Evolutionary conservation across 1,140 invertebrate genomes (phyloP), one percentile per base, ranked within the genome.

Genomic region (Popillia japonica): DNA sequence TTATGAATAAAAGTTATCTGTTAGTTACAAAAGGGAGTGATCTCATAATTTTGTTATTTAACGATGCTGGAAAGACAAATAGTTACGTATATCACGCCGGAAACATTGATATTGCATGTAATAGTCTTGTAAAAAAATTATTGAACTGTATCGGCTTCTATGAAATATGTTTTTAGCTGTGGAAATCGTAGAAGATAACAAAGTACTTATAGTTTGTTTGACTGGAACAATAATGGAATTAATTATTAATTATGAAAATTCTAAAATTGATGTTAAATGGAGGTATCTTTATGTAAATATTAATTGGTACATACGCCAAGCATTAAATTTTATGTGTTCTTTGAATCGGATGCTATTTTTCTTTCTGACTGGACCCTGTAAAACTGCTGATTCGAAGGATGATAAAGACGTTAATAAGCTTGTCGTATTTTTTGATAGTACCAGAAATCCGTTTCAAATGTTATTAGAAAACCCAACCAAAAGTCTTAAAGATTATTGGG

Each of bases 91-190:
- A 78, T 48, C 78, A 81, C 77, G 78, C 79, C 14, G 75, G 78
- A 48, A 78, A 81, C 64, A 81, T 78, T 75, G 79, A 79, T 44
- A 81, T 83, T 44, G 81, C 82, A 72, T 81, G 81, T 81, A 77
- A 78, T 11, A 68, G 7, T 40, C 40, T 20, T 7, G 8, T 27
- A n/a, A 0, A 9, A 8, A 17, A 72, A 64, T 61, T 42, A 14
- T 68, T 10, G 40, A 76, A 34, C 1, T 1, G 1, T 34, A 34
- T 2, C 4, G 27, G 4, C 4, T 34, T 68, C 14, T 48, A 55
- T 61, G 20, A 75, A 6, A 76, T 78, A 40, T 77, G n/a, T 34
- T 79, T 81, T 77, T 74, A 83, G 82, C 82, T 11, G n/a, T 84
- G 14, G 48, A 75, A n/a, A 61, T 73, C 17, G 73, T 80, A 72